A percentile compares a stretch with the other conserved stretches of the same genome.
Evolutionary conservation across 2,113 vertebrate genomes (phyloP).

Genomic region (Candoia aspera): DNA sequence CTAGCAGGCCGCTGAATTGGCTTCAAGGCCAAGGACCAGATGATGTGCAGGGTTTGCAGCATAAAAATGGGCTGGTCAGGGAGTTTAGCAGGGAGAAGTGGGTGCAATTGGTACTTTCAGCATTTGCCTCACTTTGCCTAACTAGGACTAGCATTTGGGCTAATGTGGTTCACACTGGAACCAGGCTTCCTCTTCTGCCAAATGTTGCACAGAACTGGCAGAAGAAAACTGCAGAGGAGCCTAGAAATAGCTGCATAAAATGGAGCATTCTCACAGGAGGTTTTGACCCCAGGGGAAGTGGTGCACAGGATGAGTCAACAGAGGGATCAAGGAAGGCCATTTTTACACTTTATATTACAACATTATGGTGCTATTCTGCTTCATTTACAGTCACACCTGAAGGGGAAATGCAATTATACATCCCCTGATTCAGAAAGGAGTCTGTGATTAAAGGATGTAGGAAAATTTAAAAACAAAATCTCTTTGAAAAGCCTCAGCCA

Average conservation of each 20-base stretch:
- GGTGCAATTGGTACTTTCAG: background rate
- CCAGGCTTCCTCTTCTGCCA: background rate
- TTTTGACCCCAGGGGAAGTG: background rate
- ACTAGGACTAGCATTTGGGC: background rate
- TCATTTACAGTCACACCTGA: background rate
- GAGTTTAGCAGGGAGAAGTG: background rate
- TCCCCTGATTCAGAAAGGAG: accelerated
- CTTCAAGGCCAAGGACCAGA: background rate
- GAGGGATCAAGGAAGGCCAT: background rate
- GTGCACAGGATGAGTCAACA: background rate
- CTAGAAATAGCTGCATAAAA: background rate
- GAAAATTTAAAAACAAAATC: background rate
- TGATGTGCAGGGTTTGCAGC: background rate
- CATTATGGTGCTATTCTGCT: background rate
- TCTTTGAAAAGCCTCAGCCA: background rate
- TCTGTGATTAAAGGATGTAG: background rate
- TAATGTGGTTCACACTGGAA: background rate
- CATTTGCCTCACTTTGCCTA: background rate
- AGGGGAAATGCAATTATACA: background rate
- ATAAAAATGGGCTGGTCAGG: background rate
- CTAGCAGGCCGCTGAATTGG: too few relatives aligned
- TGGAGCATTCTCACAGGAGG: background rate
- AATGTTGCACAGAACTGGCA: background rate
- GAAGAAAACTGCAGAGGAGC: background rate
- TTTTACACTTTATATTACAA: background rate